Evolutionary conservation across 2,113 vertebrate species (phyloP), one percentile per base, ranked within the genome.

Genomic region (Otis tarda): DNA sequence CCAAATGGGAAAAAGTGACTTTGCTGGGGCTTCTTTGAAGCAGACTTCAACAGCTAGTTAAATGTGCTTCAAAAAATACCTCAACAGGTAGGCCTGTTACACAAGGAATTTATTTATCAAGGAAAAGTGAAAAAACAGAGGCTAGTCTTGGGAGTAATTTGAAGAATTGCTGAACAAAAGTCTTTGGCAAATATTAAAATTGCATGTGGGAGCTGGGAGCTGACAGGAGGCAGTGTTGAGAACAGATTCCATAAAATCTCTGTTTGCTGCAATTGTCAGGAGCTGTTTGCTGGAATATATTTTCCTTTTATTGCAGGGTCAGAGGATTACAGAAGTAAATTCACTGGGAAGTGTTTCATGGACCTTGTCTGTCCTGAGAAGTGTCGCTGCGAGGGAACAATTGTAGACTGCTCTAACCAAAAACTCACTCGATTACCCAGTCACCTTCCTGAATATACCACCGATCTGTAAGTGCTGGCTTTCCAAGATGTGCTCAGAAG

Each of bases 391-490:
- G 99, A 99, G 94, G 99, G 99, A 57, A 99, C 99, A 1, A 83
- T 99, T 22, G 99, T 99, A 14, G 99, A 99, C 98, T 99, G 99
- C 97, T 99, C 99, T 75, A 99, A 99, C 95, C 99, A 99, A 83
- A 99, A 99, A 90, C 98, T 99, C 76, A 97, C 98, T 87, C 98
- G 98, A 2, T 77, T 99, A 55, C 99, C 99, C 3, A 95, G 97
- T 19, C 99, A 99, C 97, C 98, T 99, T 30, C 99, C 99, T 0
- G 99, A 99, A 60, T 99, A 99, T 63, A 98, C 98, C 79, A 99
- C 98, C 7, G 99, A 99, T 81, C 98, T 99, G 99, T 99, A 96
- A 99, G 99, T 98, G 86, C 80, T 6, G 18, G 15, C 50, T 19
- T 8, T 50, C 30, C 31, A 18, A 9, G 28, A 24, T 1, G 33